A percentile compares a stretch with the other conserved stretches of the same genome.
These are phyloP conservation scores for Nomada hirtipes DNA, from an alignment of 2,888 invertebrate genomes.

Conservation along the genomic window DNA sequence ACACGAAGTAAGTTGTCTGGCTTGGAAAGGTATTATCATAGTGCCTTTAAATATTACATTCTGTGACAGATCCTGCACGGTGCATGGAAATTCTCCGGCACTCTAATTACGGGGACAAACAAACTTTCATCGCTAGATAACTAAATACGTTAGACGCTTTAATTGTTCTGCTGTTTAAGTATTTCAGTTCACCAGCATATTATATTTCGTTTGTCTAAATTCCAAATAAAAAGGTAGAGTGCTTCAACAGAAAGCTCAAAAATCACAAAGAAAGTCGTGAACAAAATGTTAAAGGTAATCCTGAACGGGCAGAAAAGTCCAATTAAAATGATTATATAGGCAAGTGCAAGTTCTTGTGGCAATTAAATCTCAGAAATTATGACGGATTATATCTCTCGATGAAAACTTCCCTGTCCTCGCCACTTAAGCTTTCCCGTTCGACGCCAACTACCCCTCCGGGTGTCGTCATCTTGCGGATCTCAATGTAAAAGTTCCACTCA, in stretches of 20 bases:
- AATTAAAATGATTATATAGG: not conserved
- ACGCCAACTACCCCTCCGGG: constrained; percentile 36
- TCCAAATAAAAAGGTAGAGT: too few relatives aligned
- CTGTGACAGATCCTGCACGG: constrained; percentile 23
- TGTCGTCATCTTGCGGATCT: constrained; percentile 40
- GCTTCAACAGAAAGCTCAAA: too few relatives aligned
- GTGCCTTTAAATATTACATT: not conserved
- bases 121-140: not conserved
- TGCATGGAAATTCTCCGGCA: constrained; percentile 35
- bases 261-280: too few relatives aligned
- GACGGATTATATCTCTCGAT: constrained; percentile 1
- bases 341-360: not conserved
- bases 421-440: constrained; percentile 32
- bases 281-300: too few relatives aligned
- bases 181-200: too few relatives aligned
- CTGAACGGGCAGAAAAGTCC: not conserved
- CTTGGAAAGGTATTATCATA: too few relatives aligned
- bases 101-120: constrained; percentile 1
- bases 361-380: constrained; percentile 14
- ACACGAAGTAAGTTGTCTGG: not conserved
- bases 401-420: constrained; percentile 28
- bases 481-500: constrained; percentile 26
- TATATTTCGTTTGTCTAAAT: too few relatives aligned
- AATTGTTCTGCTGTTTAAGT: too few relatives aligned
- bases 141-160: too few relatives aligned